These are phyloP conservation scores for Chouioia cunea DNA, from an alignment of 2,888 invertebrate genomes.

Conservation along the genomic window DNA sequence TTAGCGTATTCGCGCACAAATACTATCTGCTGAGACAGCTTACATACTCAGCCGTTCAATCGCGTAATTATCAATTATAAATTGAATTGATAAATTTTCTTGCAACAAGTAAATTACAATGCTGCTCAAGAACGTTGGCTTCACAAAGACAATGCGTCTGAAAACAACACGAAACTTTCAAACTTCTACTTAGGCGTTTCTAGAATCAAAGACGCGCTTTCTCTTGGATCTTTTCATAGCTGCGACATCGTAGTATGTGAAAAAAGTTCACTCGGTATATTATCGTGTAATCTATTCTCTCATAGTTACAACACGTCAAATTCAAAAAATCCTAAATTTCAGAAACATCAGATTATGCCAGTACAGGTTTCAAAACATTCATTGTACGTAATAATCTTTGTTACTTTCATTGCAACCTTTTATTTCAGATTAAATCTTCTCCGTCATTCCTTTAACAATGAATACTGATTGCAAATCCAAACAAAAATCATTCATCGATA, in stretches of 20 bases:
- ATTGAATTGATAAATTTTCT: too few species aligned
- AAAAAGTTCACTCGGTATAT: constrained; percentile 24
- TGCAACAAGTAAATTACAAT: too few species aligned
- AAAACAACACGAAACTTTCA: constrained; percentile 46
- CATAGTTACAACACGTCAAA: constrained; percentile 10
- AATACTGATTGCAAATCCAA: too few species aligned
- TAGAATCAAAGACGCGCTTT: constrained; percentile 47
- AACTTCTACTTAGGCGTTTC: constrained; percentile 45
- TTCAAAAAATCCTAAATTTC: constrained; percentile 24
- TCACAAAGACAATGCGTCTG: background rate
- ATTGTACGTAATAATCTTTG: background rate
- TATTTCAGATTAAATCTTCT: too few species aligned
- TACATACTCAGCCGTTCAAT: too few species aligned
- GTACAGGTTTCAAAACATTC: constrained; percentile 10
- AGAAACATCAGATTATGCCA: constrained; percentile 4
- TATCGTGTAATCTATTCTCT: constrained; percentile 29
- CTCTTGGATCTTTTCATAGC: constrained; percentile 41
- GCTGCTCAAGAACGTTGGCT: too few species aligned
- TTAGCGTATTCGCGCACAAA: too few species aligned
- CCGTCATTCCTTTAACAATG: too few species aligned
- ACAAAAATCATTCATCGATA: too few species aligned
- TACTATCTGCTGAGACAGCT: too few species aligned
- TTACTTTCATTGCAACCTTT: too few species aligned
- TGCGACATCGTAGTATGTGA: constrained; percentile 15
- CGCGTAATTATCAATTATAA: too few species aligned